Conservation (phyloP, 1,140 invertebrate genomes). For the Colletes gigas region DNA sequence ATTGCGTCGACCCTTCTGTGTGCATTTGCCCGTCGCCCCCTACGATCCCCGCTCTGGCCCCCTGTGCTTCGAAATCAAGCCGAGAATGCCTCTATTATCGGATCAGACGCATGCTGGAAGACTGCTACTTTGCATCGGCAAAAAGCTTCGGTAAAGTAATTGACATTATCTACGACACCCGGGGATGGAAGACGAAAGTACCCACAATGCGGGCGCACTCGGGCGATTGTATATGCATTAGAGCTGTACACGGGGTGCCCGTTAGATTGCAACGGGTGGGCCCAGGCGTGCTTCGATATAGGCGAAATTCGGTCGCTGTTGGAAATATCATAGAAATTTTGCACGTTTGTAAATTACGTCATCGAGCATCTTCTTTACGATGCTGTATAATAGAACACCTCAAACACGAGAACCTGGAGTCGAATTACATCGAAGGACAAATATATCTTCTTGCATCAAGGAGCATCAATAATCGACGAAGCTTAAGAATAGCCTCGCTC, state of each 20-base stretch:
- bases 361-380: too few species aligned
- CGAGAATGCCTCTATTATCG: constrained; percentile 46
- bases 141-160: constrained; percentile 25
- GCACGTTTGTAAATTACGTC: too few species aligned
- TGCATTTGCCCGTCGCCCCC: neutral
- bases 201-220: constrained; percentile 1
- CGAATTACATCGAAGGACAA: too few species aligned
- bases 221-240: constrained; percentile 25
- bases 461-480: too few species aligned
- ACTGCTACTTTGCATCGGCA: neutral
- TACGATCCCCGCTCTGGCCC: too few species aligned
- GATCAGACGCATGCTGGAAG: constrained; percentile 30
- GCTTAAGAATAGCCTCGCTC: too few species aligned
- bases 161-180: constrained; percentile 22
- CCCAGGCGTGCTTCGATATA: neutral
- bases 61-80: constrained; percentile 23
- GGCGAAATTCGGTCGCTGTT: neutral
- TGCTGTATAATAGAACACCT: too few species aligned
- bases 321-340: too few species aligned
- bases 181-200: constrained; percentile 21
- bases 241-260: neutral
- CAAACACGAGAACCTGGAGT: too few species aligned
- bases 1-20: constrained; percentile 10
- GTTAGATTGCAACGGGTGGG: neutral
- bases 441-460: too few species aligned